These are phyloP conservation scores for Ricordea florida DNA, from an alignment of 92 coral and sea anemone genomes.

Conservation along the genomic window DNA sequence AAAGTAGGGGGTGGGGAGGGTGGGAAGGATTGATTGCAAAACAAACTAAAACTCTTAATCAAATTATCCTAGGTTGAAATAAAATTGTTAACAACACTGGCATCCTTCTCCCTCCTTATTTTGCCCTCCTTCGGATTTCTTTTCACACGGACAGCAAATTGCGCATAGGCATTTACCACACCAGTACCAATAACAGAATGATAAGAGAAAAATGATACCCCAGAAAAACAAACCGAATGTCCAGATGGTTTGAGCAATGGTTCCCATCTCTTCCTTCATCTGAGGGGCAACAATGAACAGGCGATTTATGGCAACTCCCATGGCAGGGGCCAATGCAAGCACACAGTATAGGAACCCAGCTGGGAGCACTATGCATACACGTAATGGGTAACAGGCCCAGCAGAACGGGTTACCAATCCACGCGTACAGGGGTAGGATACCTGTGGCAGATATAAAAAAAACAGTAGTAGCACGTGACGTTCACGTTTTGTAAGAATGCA, in stretches of 20 bases:
- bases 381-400: constrained; percentile 95
- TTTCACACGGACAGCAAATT: constrained; percentile 72
- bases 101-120: constrained; percentile 19
- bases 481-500: background rate
- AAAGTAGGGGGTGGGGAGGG: no score
- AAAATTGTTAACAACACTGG: constrained; percentile 4
- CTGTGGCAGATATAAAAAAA: no score
- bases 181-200: constrained; percentile 67
- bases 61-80: no score
- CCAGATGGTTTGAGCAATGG: constrained; percentile 91
- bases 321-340: constrained; percentile 84
- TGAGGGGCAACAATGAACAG: constrained; percentile 84
- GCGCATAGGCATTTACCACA: constrained; percentile 78
- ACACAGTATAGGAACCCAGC: constrained; percentile 91
- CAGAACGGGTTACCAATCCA: constrained; percentile 99
- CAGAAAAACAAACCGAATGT: constrained; percentile 95
- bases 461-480: background rate
- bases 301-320: constrained; percentile 92
- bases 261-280: constrained; percentile 85
- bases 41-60: no score
- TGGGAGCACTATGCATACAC: constrained; percentile 90
- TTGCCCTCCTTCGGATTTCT: constrained; percentile 35
- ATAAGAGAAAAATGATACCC: constrained; percentile 77
- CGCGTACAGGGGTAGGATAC: constrained; percentile 91
- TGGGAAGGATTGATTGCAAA: no score